A percentile compares a stretch with the other conserved stretches of the same genome.
Conservation (phyloP, 1,140 invertebrate species). For the Cardiocondyla obscurior region DNA sequence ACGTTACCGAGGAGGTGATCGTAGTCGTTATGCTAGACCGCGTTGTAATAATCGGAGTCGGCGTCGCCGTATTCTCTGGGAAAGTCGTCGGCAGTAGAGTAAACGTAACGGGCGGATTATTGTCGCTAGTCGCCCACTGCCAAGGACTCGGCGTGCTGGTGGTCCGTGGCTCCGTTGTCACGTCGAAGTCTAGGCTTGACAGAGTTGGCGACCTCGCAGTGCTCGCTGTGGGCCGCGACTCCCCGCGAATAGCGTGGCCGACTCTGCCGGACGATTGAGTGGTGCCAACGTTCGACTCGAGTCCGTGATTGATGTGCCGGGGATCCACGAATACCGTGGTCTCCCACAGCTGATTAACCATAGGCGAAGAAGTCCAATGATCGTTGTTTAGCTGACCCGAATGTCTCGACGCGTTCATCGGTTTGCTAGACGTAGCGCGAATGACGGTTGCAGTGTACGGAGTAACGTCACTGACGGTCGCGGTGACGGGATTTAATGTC, state of each 20-base stretch:
- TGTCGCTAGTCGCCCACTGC: conserved; percentile 76
- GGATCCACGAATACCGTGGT: conserved; percentile 88
- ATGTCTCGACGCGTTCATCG: neutral
- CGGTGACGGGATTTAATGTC: conserved; percentile 33
- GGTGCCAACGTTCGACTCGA: conserved; percentile 79
- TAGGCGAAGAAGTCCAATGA: conserved; percentile 85
- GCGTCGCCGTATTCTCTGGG: conserved; percentile 72
- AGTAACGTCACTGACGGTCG: conserved; percentile 21
- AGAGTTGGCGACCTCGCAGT: neutral
- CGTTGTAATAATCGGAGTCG: conserved; percentile 73
- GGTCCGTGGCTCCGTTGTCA: conserved; percentile 36
- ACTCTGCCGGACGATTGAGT: conserved; percentile 16
- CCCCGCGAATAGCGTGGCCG: conserved; percentile 33
- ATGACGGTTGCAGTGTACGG: neutral
- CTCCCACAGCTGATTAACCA: conserved; percentile 86
- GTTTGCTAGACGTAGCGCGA: neutral
- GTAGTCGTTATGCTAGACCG: conserved; percentile 76
- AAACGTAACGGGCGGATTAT: conserved; percentile 80
- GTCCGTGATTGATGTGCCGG: conserved; percentile 88
- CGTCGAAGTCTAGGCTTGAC: conserved; percentile 64
- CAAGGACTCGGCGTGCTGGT: conserved; percentile 71
- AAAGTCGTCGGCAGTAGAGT: conserved; percentile 76
- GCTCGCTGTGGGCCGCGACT: conserved; percentile 32
- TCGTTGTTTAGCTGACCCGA: conserved; percentile 66
- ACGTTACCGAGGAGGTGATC: conserved; percentile 74